Conservation (phyloP, 1,140 invertebrate genomes). For the Tribolium madens region DNA sequence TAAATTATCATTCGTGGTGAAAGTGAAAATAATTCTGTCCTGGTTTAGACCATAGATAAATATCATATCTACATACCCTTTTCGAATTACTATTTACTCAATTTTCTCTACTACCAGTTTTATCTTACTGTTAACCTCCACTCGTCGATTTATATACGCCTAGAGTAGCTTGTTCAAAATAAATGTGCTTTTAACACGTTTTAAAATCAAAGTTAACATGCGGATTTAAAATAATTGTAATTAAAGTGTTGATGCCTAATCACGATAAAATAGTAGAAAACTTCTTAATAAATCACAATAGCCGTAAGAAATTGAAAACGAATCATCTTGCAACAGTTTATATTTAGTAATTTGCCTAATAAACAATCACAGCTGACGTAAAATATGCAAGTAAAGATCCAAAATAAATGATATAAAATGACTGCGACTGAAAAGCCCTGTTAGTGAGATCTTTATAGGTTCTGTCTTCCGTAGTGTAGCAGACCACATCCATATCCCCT, state of each 20-base stretch:
- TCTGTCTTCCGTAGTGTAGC: conserved; percentile 55
- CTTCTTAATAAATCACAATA: neutral
- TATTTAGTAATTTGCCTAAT: neutral
- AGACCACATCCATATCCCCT: conserved; percentile 46
- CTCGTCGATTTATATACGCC: neutral
- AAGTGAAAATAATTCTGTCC: neutral
- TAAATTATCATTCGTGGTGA: too few relatives aligned
- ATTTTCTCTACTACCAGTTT: neutral
- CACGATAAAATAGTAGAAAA: conserved; percentile 28
- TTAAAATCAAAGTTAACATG: conserved; percentile 24
- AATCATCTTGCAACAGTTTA: neutral
- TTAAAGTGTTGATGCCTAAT: conserved; percentile 28
- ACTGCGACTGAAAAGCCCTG: conserved; percentile 44
- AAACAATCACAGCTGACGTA: conserved; percentile 5
- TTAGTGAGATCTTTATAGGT: conserved; percentile 50
- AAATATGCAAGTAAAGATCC: conserved; percentile 12
- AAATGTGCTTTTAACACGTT: conserved; percentile 29
- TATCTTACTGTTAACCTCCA: neutral
- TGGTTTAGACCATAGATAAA: neutral
- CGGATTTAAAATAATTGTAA: conserved; percentile 25
- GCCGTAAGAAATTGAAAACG: neutral
- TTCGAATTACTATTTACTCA: neutral
- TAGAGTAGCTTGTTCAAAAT: conserved; percentile 18
- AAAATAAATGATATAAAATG: conserved; percentile 17
- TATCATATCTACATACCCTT: neutral